These are phyloP conservation scores for Meloidogyne floridensis DNA, from an alignment of 1,140 invertebrate species.

Conservation along the genomic window DNA sequence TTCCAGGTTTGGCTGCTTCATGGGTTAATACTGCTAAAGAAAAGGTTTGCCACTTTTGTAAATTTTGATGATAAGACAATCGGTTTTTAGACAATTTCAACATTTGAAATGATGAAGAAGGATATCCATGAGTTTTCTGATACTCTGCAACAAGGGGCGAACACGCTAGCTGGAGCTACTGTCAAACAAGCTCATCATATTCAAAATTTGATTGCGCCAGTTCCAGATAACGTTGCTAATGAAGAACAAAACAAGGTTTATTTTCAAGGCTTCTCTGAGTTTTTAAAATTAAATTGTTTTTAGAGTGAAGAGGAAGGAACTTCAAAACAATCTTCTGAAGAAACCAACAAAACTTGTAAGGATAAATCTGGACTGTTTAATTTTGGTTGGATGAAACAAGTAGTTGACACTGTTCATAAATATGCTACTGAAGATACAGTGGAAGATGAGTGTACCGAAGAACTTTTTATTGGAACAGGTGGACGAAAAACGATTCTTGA, in stretches of 20 bases:
- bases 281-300: background rate
- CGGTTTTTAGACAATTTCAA: constrained; percentile 52
- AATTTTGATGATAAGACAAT: background rate
- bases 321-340: background rate
- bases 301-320: background rate
- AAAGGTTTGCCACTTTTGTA: constrained; percentile 33
- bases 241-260: constrained; percentile 20
- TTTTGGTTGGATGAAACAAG: constrained; percentile 33
- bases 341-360: constrained; percentile 3
- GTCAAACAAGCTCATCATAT: constrained; percentile 51
- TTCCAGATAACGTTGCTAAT: constrained; percentile 26
- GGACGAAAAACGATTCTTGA: constrained; percentile 49
- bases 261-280: background rate
- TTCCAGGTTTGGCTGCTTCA: constrained; percentile 36
- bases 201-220: constrained; percentile 47
- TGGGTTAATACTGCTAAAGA: constrained; percentile 49
- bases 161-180: constrained; percentile 45
- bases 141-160: constrained; percentile 53
- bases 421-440: constrained; percentile 59
- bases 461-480: constrained; percentile 27
- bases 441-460: constrained; percentile 49
- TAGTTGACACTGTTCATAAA: constrained; percentile 58
- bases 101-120: constrained; percentile 57
- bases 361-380: constrained; percentile 36
- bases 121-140: constrained; percentile 58